A percentile compares a stretch with the other conserved stretches of the same genome.
These are phyloP conservation scores for Branchinecta lindahli DNA, from an alignment of 1,140 invertebrate species.

Conservation along the genomic window DNA sequence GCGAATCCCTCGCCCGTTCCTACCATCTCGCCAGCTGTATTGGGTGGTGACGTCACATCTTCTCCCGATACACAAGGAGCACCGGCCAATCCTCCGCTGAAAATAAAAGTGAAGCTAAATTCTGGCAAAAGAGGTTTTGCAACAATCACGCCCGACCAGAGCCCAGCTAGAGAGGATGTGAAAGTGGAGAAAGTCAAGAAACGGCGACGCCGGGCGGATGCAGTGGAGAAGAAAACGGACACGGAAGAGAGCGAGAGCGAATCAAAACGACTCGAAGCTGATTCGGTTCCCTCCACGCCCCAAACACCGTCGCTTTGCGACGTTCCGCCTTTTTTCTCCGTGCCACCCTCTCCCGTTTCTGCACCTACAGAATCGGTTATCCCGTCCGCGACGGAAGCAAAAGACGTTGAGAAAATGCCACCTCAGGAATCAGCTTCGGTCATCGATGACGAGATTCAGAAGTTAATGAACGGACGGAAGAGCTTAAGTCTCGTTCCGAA, in stretches of 20 bases:
- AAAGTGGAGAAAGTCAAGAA: constrained; percentile 19
- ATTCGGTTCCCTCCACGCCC: neutral
- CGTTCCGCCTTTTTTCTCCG: too few relatives aligned
- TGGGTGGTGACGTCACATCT: constrained; percentile 21
- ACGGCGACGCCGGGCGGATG: constrained; percentile 15
- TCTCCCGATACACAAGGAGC: constrained; percentile 21
- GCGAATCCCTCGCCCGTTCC: neutral
- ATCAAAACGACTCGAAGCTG: constrained; percentile 1
- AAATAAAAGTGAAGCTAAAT: constrained; percentile 17
- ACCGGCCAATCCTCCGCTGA: constrained; percentile 16
- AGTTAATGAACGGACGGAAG: constrained; percentile 1
- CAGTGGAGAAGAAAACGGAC: constrained; percentile 21
- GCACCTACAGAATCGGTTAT: too few relatives aligned
- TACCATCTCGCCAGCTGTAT: constrained; percentile 7
- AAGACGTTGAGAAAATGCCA: too few relatives aligned
- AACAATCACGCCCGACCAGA: neutral
- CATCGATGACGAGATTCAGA: neutral
- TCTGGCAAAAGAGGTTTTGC: neutral
- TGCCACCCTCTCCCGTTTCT: too few relatives aligned
- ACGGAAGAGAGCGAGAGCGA: constrained; percentile 26
- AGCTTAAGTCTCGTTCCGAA: neutral
- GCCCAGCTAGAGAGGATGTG: constrained; percentile 18
- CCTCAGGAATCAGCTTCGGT: neutral
- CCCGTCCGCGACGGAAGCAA: too few relatives aligned
- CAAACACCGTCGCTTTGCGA: neutral